Base-by-base conservation (phyloP, 23 tunicate genomes). In the Corella eumyota region DNA sequence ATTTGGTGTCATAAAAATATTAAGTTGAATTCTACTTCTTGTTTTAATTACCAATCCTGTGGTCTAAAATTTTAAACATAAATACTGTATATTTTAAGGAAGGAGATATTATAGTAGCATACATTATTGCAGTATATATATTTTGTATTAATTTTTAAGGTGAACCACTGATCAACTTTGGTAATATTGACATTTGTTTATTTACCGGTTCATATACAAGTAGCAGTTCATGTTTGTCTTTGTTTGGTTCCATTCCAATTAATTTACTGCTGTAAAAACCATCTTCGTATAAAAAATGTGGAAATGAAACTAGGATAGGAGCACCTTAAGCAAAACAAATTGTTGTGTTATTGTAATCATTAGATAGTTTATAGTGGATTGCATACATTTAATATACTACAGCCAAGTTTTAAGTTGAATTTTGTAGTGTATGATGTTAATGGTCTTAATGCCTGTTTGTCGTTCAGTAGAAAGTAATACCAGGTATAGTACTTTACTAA, bases 211-310 rank as follows among this genome's bases (percentile, higher is more conserved):
- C 85, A 61, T 68, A 78, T 26, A 62, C 59, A 60, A 67, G 33
- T 3, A 30, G 25, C 57, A 74, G 60, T 31, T 56, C 45, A 68
- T 78, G 85, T 22, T 60, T 48, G 52, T 61, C 70, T 17, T 61
- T 32, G 34, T 68, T 15, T 6, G 85, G 85, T 3, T 68, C 34
- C 75, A 78, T 78, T 36, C 85, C 85, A 34, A 58, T 64, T n/a
- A 78, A 3, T 32, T 59, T 58, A 56, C 32, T 32, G 5, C 40
- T n/a, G 45, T 67, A 78, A 49, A n/a, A 69, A 6, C 75, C 85
- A 56, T 70, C 75, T 21, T 56, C 85, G 54, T 69, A 74, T 29
- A 78, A 45, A 36, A 78, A 78, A 50, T 78, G 85, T 3, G 85
- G 85, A 9, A 74, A 75, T 19, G 72, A 44, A 17, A 69, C 73